Conservation (phyloP, 2,797 vertebrate genomes). For the Mus caroli region DNA sequence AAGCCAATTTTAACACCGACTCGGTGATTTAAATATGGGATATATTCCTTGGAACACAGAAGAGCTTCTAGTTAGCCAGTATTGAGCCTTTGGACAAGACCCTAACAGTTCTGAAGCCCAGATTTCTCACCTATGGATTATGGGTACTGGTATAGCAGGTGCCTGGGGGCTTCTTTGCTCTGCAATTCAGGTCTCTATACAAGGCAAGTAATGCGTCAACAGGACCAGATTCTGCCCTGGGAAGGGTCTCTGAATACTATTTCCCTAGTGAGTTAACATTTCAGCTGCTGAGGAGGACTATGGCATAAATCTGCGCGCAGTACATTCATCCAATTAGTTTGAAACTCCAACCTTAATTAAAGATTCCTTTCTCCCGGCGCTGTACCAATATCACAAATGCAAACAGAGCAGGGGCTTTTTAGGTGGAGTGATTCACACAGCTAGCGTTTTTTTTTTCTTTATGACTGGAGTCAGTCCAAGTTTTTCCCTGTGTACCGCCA, state of each 20-base stretch:
- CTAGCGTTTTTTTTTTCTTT: conserved; percentile 73
- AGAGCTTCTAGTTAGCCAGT: background rate
- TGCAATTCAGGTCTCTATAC: conserved; percentile 32
- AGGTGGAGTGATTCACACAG: conserved; percentile 80
- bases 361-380: conserved; percentile 75
- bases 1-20: background rate
- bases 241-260: background rate
- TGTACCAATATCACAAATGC: conserved; percentile 79
- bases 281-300: background rate
- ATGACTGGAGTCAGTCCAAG: conserved; percentile 84
- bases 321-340: conserved; percentile 67
- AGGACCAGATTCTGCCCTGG: background rate
- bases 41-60: background rate
- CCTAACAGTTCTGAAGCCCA: background rate
- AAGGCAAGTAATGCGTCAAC: background rate
- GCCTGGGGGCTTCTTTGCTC: background rate
- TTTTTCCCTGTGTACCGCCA: conserved; percentile 80
- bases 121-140: background rate
- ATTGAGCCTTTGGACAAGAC: background rate
- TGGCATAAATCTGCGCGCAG: conserved; percentile 57
- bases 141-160: background rate
- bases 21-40: conserved; percentile 28
- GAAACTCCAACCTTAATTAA: conserved; percentile 78
- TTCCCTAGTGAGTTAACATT: background rate
- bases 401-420: conserved; percentile 62